These are phyloP conservation scores for Bufo gargarizans DNA, from an alignment of 2,113 vertebrate species.

Conservation along the genomic window DNA sequence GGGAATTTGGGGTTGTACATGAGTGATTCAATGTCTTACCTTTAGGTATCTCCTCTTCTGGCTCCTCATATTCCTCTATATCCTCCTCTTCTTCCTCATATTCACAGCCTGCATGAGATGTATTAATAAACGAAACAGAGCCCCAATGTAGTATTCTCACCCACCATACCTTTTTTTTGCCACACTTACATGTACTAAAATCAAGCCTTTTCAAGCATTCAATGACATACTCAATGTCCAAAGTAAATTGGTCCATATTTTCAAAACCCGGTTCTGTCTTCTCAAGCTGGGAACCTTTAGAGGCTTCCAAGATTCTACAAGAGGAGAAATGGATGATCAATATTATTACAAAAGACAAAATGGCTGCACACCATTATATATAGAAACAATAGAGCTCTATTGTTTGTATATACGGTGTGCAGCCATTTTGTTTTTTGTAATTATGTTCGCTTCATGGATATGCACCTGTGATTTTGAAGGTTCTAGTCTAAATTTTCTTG, in stretches of 20 bases:
- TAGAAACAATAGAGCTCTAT: no score
- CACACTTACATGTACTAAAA: slow-evolving; percentile 75
- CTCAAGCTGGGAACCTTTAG: slow-evolving; percentile 82
- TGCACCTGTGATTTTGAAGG: no score
- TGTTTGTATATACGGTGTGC: no score
- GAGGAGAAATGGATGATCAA: neutral
- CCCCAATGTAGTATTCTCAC: neutral
- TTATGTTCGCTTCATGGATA: no score
- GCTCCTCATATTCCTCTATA: slow-evolving; percentile 63
- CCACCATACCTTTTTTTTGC: neutral
- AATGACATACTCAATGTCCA: slow-evolving; percentile 81
- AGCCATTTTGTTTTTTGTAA: no score
- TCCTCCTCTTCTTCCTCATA: slow-evolving; percentile 64
- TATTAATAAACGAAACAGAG: neutral
- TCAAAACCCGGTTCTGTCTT: slow-evolving; percentile 91
- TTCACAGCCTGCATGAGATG: neutral
- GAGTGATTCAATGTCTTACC: slow-evolving; percentile 62
- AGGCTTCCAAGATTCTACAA: slow-evolving; percentile 86
- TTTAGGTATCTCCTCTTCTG: slow-evolving; percentile 62
- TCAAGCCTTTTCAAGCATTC: slow-evolving; percentile 78
- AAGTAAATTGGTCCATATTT: slow-evolving; percentile 90
- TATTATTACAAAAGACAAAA: no score
- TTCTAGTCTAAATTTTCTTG: no score
- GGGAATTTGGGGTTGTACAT: neutral
- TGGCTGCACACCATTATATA: no score